These are phyloP conservation scores for Girardinus metallicus DNA, from an alignment of 2,797 vertebrate species.

Conservation along the genomic window DNA sequence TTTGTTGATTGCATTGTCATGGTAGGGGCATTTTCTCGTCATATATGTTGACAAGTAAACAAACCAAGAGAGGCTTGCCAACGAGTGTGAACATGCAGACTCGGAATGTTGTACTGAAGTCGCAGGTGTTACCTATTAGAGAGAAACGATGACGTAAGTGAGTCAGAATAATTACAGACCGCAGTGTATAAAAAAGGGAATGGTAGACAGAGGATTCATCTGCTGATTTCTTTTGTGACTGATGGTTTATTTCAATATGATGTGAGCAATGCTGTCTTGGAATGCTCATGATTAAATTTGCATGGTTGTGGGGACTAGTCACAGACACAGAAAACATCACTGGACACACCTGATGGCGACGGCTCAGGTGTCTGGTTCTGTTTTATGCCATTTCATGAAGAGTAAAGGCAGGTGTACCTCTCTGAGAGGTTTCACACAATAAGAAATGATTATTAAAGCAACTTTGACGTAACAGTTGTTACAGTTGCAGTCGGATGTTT, in stretches of 20 bases:
- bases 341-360: constrained; percentile 57
- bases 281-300: constrained; percentile 67
- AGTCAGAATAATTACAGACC: constrained; percentile 49
- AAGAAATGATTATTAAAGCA: constrained; percentile 17
- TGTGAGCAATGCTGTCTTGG: constrained; percentile 53
- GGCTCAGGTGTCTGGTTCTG: constrained; percentile 55
- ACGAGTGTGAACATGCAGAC: neutral
- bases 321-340: constrained; percentile 28
- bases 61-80: neutral
- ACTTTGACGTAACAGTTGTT: neutral
- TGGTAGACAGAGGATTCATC: neutral
- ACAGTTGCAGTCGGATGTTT: neutral
- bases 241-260: constrained; percentile 28
- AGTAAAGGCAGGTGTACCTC: neutral
- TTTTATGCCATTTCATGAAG: constrained; percentile 16
- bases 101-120: constrained; percentile 48
- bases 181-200: neutral
- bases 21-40: neutral
- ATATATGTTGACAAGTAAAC: constrained; percentile 19
- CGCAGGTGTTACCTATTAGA: constrained; percentile 45
- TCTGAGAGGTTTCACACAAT: constrained; percentile 2
- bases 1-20: neutral
- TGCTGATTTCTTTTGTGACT: constrained; percentile 18
- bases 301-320: neutral
- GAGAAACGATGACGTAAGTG: constrained; percentile 52